Evolutionary conservation across 2,113 vertebrate species (phyloP).

Genomic region (Embiotoca jacksoni): DNA sequence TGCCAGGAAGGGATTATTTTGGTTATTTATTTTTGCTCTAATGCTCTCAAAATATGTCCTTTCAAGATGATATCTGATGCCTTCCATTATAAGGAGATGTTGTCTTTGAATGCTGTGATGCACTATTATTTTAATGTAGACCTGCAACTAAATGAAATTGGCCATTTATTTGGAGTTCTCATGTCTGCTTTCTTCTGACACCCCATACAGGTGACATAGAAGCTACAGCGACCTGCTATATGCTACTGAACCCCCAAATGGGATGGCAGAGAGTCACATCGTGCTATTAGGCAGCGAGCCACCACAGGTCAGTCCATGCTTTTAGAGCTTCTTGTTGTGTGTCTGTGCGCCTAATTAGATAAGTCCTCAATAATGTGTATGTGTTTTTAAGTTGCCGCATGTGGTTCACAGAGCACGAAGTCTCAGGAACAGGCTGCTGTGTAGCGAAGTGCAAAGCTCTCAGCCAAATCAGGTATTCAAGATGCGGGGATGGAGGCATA

Average conservation of each 20-base stretch:
- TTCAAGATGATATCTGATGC: constrained; percentile 71
- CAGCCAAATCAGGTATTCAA: constrained; percentile 77
- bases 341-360: constrained; percentile 60
- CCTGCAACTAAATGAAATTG: constrained; percentile 48
- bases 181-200: constrained; percentile 42
- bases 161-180: constrained; percentile 30
- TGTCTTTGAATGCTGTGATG: constrained; percentile 47
- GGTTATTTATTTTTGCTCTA: constrained; percentile 76
- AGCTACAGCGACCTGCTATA: constrained; percentile 7
- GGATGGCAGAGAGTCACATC: constrained; percentile 46
- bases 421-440: constrained; percentile 50
- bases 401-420: constrained; percentile 41
- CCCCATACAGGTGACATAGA: constrained; percentile 33
- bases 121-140: constrained; percentile 50
- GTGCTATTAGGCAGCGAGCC: constrained; percentile 49
- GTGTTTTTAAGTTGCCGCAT: constrained; percentile 59
- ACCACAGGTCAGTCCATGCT: constrained; percentile 56
- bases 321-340: constrained; percentile 53
- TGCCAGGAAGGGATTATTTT: constrained; percentile 76
- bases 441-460: constrained; percentile 74
- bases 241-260: constrained; percentile 25
- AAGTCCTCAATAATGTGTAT: constrained; percentile 61
- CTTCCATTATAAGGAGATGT: constrained; percentile 72
- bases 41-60: constrained; percentile 65
- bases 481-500: constrained; percentile 66